These are phyloP conservation scores for Hyalella azteca DNA, from an alignment of 2,888 invertebrate species.

Conservation along the genomic window DNA sequence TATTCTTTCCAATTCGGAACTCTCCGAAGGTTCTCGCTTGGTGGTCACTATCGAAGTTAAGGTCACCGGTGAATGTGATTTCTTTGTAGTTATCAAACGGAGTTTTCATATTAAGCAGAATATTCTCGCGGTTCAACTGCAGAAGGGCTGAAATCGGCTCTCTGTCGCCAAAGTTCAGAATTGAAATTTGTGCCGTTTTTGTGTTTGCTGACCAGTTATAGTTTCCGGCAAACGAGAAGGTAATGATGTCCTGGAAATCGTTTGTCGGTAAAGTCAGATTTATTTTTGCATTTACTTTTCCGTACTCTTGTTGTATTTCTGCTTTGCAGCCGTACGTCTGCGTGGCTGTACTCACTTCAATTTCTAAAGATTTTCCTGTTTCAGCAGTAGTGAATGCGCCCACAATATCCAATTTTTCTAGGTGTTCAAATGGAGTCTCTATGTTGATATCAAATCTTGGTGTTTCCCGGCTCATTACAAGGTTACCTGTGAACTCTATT, in stretches of 20 bases:
- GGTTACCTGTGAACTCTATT: neutral
- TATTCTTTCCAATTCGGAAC: neutral
- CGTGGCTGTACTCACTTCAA: neutral
- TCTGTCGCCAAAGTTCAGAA: constrained; percentile 25
- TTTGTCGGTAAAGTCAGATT: neutral
- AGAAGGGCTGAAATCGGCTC: constrained; percentile 40
- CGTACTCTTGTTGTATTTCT: neutral
- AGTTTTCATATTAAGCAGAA: constrained; percentile 41
- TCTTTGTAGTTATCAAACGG: constrained; percentile 44
- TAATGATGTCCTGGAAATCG: neutral
- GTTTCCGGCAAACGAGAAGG: neutral
- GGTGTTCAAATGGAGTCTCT: neutral
- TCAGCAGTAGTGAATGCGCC: neutral
- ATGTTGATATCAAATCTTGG: neutral
- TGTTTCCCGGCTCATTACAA: neutral
- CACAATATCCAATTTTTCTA: neutral
- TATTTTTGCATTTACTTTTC: neutral
- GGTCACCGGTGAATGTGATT: neutral
- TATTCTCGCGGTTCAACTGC: constrained; percentile 41
- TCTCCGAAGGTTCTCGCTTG: constrained; percentile 7
- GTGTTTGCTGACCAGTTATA: constrained; percentile 43
- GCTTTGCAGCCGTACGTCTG: neutral
- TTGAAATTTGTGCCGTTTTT: constrained; percentile 37
- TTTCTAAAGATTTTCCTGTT: neutral
- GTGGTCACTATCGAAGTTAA: neutral